phyloP scores from a whole-genome alignment of 2,113 vertebrate genomes.

The Phasianus colchicus region DNA sequence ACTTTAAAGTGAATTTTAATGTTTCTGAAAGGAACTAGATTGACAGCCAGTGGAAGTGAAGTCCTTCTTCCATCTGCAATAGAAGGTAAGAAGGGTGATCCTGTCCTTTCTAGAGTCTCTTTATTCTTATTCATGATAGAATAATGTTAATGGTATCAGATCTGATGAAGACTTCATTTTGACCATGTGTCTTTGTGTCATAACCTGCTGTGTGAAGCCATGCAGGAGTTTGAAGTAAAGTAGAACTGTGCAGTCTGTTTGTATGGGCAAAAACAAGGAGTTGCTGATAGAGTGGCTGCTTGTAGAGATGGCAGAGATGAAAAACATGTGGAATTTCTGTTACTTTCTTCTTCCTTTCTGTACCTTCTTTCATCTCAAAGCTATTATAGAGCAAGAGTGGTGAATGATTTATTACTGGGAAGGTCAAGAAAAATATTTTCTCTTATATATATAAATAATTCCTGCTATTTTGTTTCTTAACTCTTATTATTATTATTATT shows the following conservation, averaged over 20 bases:
- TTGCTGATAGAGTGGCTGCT: conserved; percentile 15
- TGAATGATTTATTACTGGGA: conserved; percentile 10
- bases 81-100: background rate
- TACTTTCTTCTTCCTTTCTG: conserved; percentile 42
- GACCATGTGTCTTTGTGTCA: background rate
- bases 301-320: conserved; percentile 37
- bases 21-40: conserved; percentile 1
- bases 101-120: background rate
- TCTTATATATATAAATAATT: conserved; percentile 18
- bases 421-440: conserved; percentile 43
- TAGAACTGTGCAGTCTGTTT: conserved; percentile 36
- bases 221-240: background rate
- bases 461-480: background rate
- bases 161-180: background rate
- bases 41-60: conserved; percentile 23
- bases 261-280: background rate
- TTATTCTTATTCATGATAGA: conserved; percentile 7
- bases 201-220: background rate
- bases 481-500: background rate
- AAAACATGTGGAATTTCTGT: conserved; percentile 40
- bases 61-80: background rate
- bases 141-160: background rate
- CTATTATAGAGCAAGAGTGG: background rate
- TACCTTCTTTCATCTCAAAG: conserved; percentile 20
- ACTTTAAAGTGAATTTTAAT: conserved; percentile 53